These are phyloP conservation scores for Temnothorax nylanderi DNA, from an alignment of 1,140 invertebrate genomes.

Conservation along the genomic window DNA sequence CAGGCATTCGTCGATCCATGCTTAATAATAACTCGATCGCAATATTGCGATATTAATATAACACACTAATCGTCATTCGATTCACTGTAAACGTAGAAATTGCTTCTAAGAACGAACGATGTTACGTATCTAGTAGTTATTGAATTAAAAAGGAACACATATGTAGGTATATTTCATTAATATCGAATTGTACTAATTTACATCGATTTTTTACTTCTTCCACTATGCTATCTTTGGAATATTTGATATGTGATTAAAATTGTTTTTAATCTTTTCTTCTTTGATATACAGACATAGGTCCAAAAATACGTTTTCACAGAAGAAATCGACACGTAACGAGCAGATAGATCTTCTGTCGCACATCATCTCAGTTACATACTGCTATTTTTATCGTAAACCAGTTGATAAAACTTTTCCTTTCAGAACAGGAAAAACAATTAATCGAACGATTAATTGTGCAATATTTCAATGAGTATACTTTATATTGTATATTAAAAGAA, in stretches of 20 bases:
- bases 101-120: neutral
- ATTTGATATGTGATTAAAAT: neutral
- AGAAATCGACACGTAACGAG: neutral
- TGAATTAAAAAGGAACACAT: neutral
- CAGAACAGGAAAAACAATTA: neutral
- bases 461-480: neutral
- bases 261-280: neutral
- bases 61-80: neutral
- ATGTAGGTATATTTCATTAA: neutral
- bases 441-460: neutral
- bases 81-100: neutral
- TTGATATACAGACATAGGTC: neutral
- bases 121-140: neutral
- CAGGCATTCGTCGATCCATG: neutral
- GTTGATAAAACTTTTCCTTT: neutral
- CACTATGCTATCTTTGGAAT: neutral
- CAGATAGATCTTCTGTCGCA: neutral
- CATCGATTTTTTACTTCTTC: neutral
- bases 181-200: neutral
- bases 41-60: neutral
- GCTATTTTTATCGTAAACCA: conserved; percentile 46
- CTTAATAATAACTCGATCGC: neutral
- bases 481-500: neutral
- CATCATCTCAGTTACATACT: neutral
- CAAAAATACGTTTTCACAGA: neutral